Evolutionary conservation across 2,888 invertebrate genomes (phyloP), one percentile per base, ranked within the genome.

Genomic region (Meghimatium bilineatum): DNA sequence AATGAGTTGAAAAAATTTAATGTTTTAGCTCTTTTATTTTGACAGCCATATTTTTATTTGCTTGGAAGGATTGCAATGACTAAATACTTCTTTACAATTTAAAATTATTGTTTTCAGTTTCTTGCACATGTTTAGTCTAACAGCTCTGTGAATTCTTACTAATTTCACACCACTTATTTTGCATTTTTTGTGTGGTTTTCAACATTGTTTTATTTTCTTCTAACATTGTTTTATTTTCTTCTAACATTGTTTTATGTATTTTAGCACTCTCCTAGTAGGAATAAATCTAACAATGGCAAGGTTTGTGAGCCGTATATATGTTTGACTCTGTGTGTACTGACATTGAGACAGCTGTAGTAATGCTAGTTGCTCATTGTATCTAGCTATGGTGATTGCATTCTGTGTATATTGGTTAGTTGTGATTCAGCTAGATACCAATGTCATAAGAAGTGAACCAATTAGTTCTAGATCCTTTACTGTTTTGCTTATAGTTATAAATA

Each of bases 261-360:
- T 60, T 63, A 78, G 78, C 71, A 20, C 20, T 49, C 72, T 56
- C 32, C 77, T 20, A 1, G 12, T 72, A 79, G 83, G 79, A 72
- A 49, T 49, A 83, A 83, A 72, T n/a, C 71, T 79, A 79, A 72
- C 63, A 44, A 23, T 32, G 63, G 26, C 78, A 83, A 83, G 83
- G 83, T 83, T 83, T 83, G 83, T 79, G 32, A 75, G 34, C 34
- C 17, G 12, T 44, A 71, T 71, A 36, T 14, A 26, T 80, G 26
- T 80, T 56, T 44, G 32, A 3, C 6, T 8, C 20, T 74, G 32
- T 23, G 1, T 49, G 74, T 74, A 52, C 52, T 52, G 49, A 17
- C 29, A 52, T 26, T 52, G 23, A 49, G 52, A 32, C 2, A 6
- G 74, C 26, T 74, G 52, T 23, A 52, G 52, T 52, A 72, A n/a